Conservation (phyloP, 2,113 vertebrate species). For the Triplophysa siluroides region DNA sequence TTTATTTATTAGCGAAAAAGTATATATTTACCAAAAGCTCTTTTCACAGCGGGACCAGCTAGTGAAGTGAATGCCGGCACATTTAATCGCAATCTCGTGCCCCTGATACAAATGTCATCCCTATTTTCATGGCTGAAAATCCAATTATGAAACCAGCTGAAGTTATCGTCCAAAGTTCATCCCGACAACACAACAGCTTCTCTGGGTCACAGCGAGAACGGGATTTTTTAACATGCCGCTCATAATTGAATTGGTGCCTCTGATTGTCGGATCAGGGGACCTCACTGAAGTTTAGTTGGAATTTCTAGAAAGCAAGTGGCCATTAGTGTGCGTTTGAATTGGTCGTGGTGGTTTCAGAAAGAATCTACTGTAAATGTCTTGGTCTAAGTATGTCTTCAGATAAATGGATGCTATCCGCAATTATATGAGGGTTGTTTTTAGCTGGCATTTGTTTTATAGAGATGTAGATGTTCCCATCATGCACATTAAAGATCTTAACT, state of each 20-base stretch:
- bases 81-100: conserved; percentile 15
- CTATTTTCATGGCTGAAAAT: conserved; percentile 38
- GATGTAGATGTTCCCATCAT: too few relatives aligned
- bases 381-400: neutral
- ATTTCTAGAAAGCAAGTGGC: conserved; percentile 23
- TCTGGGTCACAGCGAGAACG: neutral
- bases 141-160: conserved; percentile 43
- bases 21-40: conserved; percentile 8
- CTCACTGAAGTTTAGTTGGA: conserved; percentile 6
- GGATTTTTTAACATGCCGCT: conserved; percentile 24
- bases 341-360: neutral
- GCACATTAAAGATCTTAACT: too few relatives aligned
- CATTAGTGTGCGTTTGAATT: conserved; percentile 5
- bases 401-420: neutral
- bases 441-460: too few relatives aligned
- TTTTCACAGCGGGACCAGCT: neutral
- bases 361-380: neutral
- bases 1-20: neutral
- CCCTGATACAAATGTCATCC: conserved; percentile 27
- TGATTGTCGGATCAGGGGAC: conserved; percentile 21
- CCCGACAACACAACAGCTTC: conserved; percentile 12
- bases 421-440: neutral
- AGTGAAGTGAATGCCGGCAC: conserved; percentile 1
- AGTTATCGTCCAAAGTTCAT: conserved; percentile 28
- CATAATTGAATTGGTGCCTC: conserved; percentile 33